Evolutionary conservation across 1,140 invertebrate species (phyloP).

Genomic region (Brachionus rubens): DNA sequence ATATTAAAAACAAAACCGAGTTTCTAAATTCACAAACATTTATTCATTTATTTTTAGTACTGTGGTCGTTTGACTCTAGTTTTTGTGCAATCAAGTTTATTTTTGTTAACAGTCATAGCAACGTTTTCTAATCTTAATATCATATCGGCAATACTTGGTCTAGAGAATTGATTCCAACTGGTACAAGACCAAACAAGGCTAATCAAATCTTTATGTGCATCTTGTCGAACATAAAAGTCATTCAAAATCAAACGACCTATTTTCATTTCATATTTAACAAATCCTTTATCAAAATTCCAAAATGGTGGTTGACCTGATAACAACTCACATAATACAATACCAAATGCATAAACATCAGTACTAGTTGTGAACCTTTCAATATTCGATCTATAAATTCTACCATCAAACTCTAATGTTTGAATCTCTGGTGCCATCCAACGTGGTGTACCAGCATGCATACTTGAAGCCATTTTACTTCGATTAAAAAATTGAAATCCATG

Average conservation of each 20-base stretch:
- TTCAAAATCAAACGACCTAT: not conserved
- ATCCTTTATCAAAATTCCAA: not conserved
- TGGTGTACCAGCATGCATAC: slow-evolving; percentile 9
- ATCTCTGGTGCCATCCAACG: slow-evolving; percentile 23
- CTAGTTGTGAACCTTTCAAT: not conserved
- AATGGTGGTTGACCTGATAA: not conserved
- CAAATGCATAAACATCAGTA: slow-evolving; percentile 22
- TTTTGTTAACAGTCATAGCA: too few species aligned
- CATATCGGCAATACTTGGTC: not conserved
- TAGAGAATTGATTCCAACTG: not conserved
- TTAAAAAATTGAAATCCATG: slow-evolving; percentile 24
- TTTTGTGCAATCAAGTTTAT: too few species aligned
- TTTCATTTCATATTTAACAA: not conserved
- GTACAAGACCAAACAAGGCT: slow-evolving; percentile 10
- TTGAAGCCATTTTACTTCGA: not conserved
- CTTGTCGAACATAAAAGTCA: not conserved
- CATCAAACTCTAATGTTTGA: not conserved
- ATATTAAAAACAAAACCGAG: too few species aligned
- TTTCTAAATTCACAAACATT: too few species aligned
- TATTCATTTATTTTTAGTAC: too few species aligned
- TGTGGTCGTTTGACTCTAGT: too few species aligned
- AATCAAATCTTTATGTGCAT: not conserved
- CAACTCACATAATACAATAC: not conserved
- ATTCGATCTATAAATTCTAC: not conserved
- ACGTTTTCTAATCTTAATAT: not conserved